Evolutionary conservation across 1,140 invertebrate genomes (phyloP).

Genomic region (Eupristina koningsbergeri): DNA sequence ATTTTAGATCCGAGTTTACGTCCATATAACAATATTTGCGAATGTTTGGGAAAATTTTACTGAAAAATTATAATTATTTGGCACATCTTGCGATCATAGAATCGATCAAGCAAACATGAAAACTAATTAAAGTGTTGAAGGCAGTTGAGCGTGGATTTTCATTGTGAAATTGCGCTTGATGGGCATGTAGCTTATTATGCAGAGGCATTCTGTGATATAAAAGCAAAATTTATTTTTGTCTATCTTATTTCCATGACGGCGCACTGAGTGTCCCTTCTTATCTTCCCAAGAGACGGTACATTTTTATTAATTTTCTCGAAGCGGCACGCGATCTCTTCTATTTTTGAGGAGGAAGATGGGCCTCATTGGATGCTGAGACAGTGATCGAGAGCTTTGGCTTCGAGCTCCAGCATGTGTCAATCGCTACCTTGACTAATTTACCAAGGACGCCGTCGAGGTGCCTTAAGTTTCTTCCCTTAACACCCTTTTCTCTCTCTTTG

Average conservation of each 20-base stretch:
- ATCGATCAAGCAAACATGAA: neutral
- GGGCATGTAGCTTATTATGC: constrained; percentile 40
- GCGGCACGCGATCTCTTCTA: neutral
- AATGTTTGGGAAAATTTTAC: too few species aligned
- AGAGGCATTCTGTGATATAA: constrained; percentile 8
- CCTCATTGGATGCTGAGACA: constrained; percentile 45
- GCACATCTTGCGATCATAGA: too few species aligned
- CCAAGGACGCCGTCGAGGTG: constrained; percentile 16
- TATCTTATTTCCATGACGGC: constrained; percentile 54
- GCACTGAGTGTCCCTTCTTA: constrained; percentile 49
- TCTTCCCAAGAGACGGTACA: constrained; percentile 53
- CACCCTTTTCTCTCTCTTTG: neutral
- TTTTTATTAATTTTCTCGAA: constrained; percentile 67
- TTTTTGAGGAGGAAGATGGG: constrained; percentile 46
- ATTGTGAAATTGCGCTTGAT: neutral
- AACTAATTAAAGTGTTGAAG: neutral
- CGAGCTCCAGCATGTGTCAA: constrained; percentile 54
- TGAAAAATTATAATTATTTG: too few species aligned
- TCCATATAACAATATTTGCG: too few species aligned
- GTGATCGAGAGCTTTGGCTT: constrained; percentile 64
- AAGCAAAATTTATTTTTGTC: constrained; percentile 16
- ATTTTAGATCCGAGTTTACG: too few species aligned
- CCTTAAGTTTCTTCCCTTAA: neutral
- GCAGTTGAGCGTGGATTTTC: neutral
- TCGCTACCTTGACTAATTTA: constrained; percentile 58